phyloP scores from a whole-genome alignment of 2,113 vertebrate genomes.

The Helogale parvula region DNA sequence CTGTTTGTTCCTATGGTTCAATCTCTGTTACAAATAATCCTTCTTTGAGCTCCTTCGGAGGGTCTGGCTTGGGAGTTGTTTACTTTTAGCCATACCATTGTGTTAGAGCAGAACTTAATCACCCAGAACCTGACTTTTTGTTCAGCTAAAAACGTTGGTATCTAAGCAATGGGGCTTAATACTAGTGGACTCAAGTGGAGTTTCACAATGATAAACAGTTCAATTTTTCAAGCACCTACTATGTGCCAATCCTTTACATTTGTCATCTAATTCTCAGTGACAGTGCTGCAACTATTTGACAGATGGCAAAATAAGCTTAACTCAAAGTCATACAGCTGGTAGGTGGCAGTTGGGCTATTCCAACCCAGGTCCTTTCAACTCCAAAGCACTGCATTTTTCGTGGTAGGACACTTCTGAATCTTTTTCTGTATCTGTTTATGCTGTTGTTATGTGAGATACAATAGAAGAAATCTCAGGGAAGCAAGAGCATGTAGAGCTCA shows the following conservation, averaged over 20 bases:
- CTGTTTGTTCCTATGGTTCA: background rate
- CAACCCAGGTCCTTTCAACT: background rate
- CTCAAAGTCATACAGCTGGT: background rate
- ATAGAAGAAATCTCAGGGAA: background rate
- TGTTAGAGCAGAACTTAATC: background rate
- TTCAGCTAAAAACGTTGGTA: background rate
- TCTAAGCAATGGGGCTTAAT: background rate
- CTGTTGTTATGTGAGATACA: background rate
- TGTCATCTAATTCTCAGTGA: background rate
- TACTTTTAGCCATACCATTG: background rate
- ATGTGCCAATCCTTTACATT: background rate
- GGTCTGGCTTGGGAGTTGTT: background rate
- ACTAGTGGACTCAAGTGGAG: background rate
- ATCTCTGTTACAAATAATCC: background rate
- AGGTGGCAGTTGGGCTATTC: background rate
- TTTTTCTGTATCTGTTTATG: background rate
- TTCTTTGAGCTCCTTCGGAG: background rate
- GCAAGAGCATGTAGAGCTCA: background rate
- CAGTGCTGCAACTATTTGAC: background rate
- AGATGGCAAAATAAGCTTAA: background rate
- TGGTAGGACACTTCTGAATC: background rate
- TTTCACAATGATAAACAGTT: background rate
- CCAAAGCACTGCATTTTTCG: background rate
- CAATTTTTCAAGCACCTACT: background rate
- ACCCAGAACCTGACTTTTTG: background rate